A percentile compares a stretch with the other conserved stretches of the same genome.
phyloP scores from a whole-genome alignment of 2,113 vertebrate genomes.

The Hiodon alosoides region DNA sequence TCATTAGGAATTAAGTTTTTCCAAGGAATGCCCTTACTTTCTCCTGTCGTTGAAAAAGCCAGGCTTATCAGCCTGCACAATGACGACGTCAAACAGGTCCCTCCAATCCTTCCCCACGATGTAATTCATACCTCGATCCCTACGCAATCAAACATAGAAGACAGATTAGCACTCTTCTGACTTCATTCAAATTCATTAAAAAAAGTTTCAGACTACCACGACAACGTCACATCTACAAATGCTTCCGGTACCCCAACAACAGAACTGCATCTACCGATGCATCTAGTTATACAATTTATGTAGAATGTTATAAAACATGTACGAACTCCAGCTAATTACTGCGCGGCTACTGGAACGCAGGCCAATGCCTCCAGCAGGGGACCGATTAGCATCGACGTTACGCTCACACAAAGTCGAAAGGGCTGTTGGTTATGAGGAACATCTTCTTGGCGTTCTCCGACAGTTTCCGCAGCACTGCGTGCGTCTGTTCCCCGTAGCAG shows the following conservation, averaged over 20 bases:
- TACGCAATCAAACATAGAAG: constrained; percentile 44
- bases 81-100: constrained; percentile 94
- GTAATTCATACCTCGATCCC: constrained; percentile 90
- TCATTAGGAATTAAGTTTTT: neutral
- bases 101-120: constrained; percentile 96
- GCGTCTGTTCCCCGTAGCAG: constrained; percentile 88
- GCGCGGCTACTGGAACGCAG: too few relatives aligned
- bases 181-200: neutral
- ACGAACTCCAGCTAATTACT: too few relatives aligned
- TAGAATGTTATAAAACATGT: neutral
- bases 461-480: constrained; percentile 86
- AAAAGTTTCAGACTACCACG: neutral
- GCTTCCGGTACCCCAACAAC: too few relatives aligned
- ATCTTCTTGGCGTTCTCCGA: constrained; percentile 90
- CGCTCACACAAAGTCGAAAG: constrained; percentile 96
- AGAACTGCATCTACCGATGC: neutral
- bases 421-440: constrained; percentile 98
- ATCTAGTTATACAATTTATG: neutral
- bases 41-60: constrained; percentile 94
- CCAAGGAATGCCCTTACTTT: constrained; percentile 66
- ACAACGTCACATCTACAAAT: neutral
- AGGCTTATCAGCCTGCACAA: constrained; percentile 95
- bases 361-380: too few relatives aligned
- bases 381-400: neutral
- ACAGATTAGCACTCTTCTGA: neutral